Base-by-base conservation (phyloP, 1,140 invertebrate genomes). In the Brachionus sp. region DNA sequence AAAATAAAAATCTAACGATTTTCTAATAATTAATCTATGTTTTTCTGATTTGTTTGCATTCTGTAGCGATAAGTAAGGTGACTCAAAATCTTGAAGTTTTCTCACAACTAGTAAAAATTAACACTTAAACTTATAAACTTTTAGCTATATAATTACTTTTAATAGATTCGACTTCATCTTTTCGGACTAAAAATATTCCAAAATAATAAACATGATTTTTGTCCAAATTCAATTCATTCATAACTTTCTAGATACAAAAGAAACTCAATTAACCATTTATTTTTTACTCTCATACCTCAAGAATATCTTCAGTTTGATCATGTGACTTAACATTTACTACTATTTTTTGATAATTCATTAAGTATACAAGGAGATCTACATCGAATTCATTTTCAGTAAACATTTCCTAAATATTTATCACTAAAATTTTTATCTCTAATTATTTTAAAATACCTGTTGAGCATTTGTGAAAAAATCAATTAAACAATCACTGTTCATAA, bases 51-150 rank as follows among this genome's bases (percentile, higher is more conserved):
- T 87, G 53, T 90, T 91, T 85, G 90, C 89, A 85, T 91, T 91
- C 85, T 91, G 93, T 86, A 94, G 91, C 77, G 95, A 95, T 88
- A 98, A 93, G 88, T 94, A 95, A 10, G 96, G 96, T 84, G 95
- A 96, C 91, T 98, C 96, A 92, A 96, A 98, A 87, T 97, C 93
- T 89, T 97, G 94, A 29, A 98, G 89, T 87, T 94, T 94, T 83
- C 95, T 91, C 57, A 96, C 77, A 80, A 80, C 77, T 80, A 3
- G 13, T 29, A 78, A 53, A 44, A 25, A 23, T n/a, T 33, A 4
- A 23, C 12, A n/a, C n/a, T 19, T n/a, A 44, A 35, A 46, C 5
- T 7, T 29, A 4, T 2, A 6, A 13, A 7, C 6, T 25, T 39
- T 25, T 44, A n/a, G 0, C 0, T 62, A 4, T 0, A 0, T 80